phyloP scores from a whole-genome alignment of 1,140 invertebrate genomes.

The Drosophila azteca region DNA sequence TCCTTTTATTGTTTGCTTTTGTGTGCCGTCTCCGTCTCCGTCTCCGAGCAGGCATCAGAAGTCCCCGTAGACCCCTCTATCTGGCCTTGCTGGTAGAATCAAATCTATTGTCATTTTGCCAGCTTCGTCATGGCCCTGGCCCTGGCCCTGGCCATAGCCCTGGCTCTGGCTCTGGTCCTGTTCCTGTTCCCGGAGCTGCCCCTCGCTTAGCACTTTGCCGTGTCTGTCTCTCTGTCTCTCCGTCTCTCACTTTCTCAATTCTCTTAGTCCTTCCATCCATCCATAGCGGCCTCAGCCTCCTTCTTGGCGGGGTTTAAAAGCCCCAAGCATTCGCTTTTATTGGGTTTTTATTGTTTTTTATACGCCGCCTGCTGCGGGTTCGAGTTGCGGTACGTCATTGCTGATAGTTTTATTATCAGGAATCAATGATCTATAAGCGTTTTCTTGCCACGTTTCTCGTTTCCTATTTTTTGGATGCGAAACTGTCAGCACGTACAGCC shows the following conservation, averaged over 20 bases:
- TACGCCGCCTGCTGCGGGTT: slow-evolving; percentile 41
- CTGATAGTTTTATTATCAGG: slow-evolving; percentile 79
- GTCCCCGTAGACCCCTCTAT: slow-evolving; percentile 38
- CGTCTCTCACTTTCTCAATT: too few relatives aligned
- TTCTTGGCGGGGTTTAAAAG: slow-evolving; percentile 69
- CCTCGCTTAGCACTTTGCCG: slow-evolving; percentile 66
- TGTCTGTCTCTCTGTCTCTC: slow-evolving; percentile 16
- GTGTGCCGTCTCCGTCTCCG: slow-evolving; percentile 71
- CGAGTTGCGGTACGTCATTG: slow-evolving; percentile 45
- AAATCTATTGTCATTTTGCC: too few relatives aligned
- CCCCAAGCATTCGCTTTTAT: slow-evolving; percentile 77
- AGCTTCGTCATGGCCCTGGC: too few relatives aligned
- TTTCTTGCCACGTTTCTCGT: slow-evolving; percentile 52
- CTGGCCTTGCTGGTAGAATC: slow-evolving; percentile 4
- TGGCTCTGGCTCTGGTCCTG: slow-evolving; percentile 36
- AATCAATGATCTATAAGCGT: slow-evolving; percentile 79
- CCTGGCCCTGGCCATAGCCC: too few relatives aligned
- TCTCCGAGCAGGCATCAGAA: slow-evolving; percentile 34
- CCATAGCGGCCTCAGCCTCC: slow-evolving; percentile 40
- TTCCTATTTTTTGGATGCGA: slow-evolving; percentile 35
- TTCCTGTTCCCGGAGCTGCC: slow-evolving; percentile 20
- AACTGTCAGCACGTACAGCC: slow-evolving; percentile 53
- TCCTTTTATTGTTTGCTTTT: slow-evolving; percentile 75
- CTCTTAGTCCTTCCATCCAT: slow-evolving; percentile 1
- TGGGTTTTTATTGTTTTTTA: slow-evolving; percentile 83